Base-by-base conservation (phyloP, 1,140 invertebrate genomes). In the Formica exsecta region DNA sequence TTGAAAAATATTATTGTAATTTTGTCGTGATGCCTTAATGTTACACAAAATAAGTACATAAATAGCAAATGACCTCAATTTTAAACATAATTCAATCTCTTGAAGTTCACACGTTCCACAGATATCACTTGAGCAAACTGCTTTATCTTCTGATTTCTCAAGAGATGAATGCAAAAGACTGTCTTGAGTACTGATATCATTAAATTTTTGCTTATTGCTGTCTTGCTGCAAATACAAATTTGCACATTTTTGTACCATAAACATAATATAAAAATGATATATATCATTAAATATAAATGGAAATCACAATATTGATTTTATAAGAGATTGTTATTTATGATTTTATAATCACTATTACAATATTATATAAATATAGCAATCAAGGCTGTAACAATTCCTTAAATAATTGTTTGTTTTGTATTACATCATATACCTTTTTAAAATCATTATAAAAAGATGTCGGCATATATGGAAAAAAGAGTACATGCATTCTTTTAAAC, bases 401-500 rank as follows among this genome's bases (percentile, higher is more conserved):
- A 51, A 25, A 76, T 44, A 77, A 51, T 51, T 48, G 3, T 44
- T 8, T 54, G 16, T 36, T 85, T 5, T 48, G 1, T 38, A 66
- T 68, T 68, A 48, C 5, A 32, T 48, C 48, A 44, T 51, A 51
- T 86, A 90, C 88, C 88, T 90, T 77, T 57, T 29, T 54, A 11
- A 38, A 44, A 65, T 73, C 51, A 57, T 73, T 57, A 19, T 25
- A 59, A 38, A 19, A 38, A 19, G 64, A 89, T 11, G 54, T 38
- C 16, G 83, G 11, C 22, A 74, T 38, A 41, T 62, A 51, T 29
- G 87, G 88, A 16, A 90, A 90, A 8, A 89, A 71, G 4, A 89
- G 38, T 19, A 77, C 16, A 13, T 90, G 88, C 19, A 87, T 70
- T 32, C 65, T 48, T 62, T 80, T 74, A 59, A 90, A 90, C 85